Evolutionary conservation across 2,888 invertebrate genomes (phyloP).

Genomic region (Griposia aprilina): DNA sequence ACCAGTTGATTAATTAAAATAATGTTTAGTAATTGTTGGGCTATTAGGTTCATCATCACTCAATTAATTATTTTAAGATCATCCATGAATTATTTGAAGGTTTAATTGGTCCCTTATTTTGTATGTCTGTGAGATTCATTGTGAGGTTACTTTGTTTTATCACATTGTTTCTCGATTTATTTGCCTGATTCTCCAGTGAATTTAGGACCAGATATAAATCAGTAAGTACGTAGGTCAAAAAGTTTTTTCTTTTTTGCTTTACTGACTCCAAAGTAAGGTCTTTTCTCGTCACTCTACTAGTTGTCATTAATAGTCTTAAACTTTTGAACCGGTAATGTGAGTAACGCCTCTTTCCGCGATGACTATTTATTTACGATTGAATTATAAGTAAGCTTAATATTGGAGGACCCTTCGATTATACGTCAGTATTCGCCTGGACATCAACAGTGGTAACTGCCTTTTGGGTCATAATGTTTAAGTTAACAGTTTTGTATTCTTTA

Average conservation of each 20-base stretch:
- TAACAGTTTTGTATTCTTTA: constrained; percentile 50
- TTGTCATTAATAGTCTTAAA: constrained; percentile 8
- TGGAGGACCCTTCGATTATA: constrained; percentile 29
- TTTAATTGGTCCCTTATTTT: not conserved
- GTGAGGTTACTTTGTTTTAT: not conserved
- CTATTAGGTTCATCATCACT: not conserved
- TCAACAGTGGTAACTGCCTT: constrained; percentile 61
- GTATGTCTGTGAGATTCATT: not conserved
- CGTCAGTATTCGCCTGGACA: constrained; percentile 67
- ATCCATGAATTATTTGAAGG: not conserved
- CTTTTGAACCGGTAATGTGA: constrained; percentile 51
- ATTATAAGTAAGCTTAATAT: constrained; percentile 40
- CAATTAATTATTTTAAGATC: not conserved
- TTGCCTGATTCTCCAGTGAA: not conserved
- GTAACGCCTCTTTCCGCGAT: constrained; percentile 38
- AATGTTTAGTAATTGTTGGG: not conserved
- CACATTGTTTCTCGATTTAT: not conserved
- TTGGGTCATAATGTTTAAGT: constrained; percentile 62
- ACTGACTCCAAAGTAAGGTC: not conserved
- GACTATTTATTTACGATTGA: constrained; percentile 42
- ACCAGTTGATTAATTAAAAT: not conserved
- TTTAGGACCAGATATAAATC: constrained; percentile 4
- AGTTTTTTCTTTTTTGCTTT: not conserved
- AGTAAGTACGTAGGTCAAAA: not conserved
- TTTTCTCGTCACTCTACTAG: not conserved